Evolutionary conservation across 1,140 invertebrate species (phyloP), one percentile per base, ranked within the genome.

Genomic region (Bombus picipes): DNA sequence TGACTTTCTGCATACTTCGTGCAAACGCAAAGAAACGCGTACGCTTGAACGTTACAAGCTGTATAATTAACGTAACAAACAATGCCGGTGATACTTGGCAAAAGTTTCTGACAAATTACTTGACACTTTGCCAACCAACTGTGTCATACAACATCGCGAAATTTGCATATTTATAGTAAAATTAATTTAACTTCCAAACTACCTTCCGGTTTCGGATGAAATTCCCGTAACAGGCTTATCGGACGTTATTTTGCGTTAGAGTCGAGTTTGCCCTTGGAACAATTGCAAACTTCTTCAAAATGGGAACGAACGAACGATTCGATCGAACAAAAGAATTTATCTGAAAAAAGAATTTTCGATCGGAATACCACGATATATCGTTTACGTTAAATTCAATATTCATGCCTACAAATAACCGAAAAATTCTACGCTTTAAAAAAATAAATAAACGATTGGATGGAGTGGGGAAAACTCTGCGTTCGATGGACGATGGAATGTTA

Each of bases 141-240:
- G 8, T 65, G 28, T 70, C 34, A 8, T 22, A 70, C 65, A 57
- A 57, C 28, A 57, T 57, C 22, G 32, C 18, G n/a, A 47, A 57
- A 77, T 78, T 78, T 83, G 74, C 81, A 83, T 83, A 77, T 83
- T 83, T 83, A 68, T 83, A 78, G 3, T 70, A 43, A 70, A 78
- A 83, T 83, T 83, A 77, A 83, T 83, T 83, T 78, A 70, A 70
- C 74, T 83, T 83, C 4, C 18, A 37, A 78, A 83, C 62, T 83
- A 70, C 43, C 76, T 78, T 18, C 37, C 10, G 22, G 37, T 57
- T 83, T 41, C 47, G 28, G n/a, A 41, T 57, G 74, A 66, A 83
- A 66, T 68, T 83, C 34, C 18, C 41, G 32, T 39, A 66, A 47
- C 59, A 28, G 28, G 41, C 41, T 65, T 53, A 65, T 53, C 43